Conservation (phyloP, 2,888 invertebrate genomes). For the Cremastinae sp. region DNA sequence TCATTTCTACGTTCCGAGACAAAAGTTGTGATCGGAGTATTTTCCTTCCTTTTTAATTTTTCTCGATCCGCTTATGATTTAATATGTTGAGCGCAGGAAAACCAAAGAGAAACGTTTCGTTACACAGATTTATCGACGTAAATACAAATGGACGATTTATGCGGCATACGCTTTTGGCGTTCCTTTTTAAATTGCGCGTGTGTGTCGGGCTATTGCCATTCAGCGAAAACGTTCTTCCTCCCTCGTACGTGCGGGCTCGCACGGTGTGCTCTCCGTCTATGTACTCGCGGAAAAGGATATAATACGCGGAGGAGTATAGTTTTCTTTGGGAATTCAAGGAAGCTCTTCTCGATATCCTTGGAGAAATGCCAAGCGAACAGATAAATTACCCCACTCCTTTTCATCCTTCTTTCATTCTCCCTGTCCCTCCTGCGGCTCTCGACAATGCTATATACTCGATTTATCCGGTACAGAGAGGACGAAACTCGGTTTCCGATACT, state of each 20-base stretch:
- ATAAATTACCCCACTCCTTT: constrained; percentile 50
- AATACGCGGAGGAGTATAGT: background rate
- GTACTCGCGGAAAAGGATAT: background rate
- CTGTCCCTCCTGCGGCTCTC: background rate
- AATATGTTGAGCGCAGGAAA: no score
- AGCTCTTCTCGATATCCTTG: constrained; percentile 59
- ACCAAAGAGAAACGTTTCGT: no score
- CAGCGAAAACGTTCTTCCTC: background rate
- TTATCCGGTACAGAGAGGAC: constrained; percentile 38
- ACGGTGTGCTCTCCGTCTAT: no score
- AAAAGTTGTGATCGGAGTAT: no score
- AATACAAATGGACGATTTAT: no score
- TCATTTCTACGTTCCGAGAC: background rate
- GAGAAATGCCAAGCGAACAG: constrained; percentile 59
- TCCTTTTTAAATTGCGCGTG: no score
- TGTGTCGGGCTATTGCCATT: no score
- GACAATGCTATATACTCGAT: constrained; percentile 50
- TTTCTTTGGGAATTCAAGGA: constrained; percentile 54
- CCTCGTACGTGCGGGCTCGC: background rate
- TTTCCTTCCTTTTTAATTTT: no score
- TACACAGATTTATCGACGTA: no score
- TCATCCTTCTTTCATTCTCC: background rate
- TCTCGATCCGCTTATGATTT: no score
- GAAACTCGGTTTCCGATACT: constrained; percentile 7
- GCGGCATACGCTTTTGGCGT: no score